A percentile compares a stretch with the other conserved stretches of the same genome.
Evolutionary conservation across 2,113 vertebrate species (phyloP).

Genomic region (Lophius piscatorius): DNA sequence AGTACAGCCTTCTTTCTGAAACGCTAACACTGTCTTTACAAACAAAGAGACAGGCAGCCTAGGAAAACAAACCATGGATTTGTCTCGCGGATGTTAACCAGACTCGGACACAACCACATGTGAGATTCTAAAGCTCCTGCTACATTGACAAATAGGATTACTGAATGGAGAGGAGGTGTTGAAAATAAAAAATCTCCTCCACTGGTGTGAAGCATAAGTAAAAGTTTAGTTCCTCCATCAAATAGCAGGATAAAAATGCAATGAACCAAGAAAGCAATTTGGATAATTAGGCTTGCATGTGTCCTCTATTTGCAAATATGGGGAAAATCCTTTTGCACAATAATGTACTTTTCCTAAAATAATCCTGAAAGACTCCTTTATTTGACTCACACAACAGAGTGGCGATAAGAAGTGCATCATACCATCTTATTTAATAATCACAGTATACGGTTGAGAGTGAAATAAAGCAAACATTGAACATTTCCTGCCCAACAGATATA

Average conservation of each 20-base stretch:
- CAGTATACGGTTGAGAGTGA: neutral
- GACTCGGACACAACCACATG: conserved; percentile 41
- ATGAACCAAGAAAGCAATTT: conserved; percentile 1
- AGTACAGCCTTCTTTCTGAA: neutral
- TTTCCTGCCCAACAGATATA: conserved; percentile 18
- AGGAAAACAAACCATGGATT: conserved; percentile 38
- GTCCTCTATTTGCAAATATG: neutral
- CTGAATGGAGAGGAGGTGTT: conserved; percentile 10
- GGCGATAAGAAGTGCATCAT: neutral
- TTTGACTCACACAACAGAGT: conserved; percentile 7
- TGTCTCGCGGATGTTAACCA: conserved; percentile 69
- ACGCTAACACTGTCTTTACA: conserved; percentile 8
- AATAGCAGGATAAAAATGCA: conserved; percentile 14
- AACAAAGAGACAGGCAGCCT: conserved; percentile 38
- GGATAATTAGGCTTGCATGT: conserved; percentile 21
- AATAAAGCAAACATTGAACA: conserved; percentile 26
- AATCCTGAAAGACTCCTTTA: conserved; percentile 2
- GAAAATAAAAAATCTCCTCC: conserved; percentile 18
- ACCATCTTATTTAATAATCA: neutral
- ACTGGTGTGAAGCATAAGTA: neutral
- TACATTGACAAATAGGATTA: conserved; percentile 14
- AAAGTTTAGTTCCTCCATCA: conserved; percentile 11
- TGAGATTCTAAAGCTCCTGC: conserved; percentile 24
- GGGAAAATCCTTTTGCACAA: conserved; percentile 5
- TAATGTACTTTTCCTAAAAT: neutral